phyloP scores from a whole-genome alignment of 30 jellyfish, hydroid and myxozoan species.

The Pseudorhiza aurosa region DNA sequence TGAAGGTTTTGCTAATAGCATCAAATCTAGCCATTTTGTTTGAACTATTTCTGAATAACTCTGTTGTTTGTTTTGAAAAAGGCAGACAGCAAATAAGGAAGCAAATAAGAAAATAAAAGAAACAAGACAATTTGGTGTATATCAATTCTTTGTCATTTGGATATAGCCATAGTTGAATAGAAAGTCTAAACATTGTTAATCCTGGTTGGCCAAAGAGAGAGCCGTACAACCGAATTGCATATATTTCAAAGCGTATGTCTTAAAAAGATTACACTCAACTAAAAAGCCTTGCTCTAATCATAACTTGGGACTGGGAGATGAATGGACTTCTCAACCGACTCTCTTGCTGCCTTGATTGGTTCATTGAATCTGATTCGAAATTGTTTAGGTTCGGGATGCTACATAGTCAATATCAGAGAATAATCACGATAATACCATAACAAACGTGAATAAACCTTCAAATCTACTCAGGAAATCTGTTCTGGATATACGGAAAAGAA shows the following conservation, averaged over 20 bases:
- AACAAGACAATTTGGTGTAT: neutral
- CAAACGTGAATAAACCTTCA: neutral
- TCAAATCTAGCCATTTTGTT: too few species aligned
- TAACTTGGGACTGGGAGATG: neutral
- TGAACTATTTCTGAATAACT: neutral
- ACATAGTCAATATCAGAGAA: too few species aligned
- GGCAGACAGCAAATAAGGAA: neutral
- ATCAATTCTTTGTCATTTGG: neutral
- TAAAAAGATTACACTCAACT: conserved; percentile 16
- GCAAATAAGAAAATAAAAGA: neutral
- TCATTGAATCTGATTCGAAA: neutral
- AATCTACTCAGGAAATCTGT: conserved; percentile 42
- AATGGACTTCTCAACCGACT: conserved; percentile 4
- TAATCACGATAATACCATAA: conserved; percentile 7
- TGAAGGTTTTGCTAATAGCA: too few species aligned
- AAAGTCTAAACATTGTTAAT: conserved; percentile 21
- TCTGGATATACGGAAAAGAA: conserved; percentile 22
- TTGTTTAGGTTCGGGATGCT: neutral
- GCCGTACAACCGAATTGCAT: neutral
- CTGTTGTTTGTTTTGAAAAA: neutral
- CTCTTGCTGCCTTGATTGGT: neutral
- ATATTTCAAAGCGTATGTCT: neutral
- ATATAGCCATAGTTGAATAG: neutral
- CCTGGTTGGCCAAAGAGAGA: conserved; percentile 34
- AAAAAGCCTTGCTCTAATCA: neutral